A percentile compares a stretch with the other conserved stretches of the same genome.
These are phyloP conservation scores for Unio delphinus DNA, from an alignment of 2,888 invertebrate species.

Conservation along the genomic window DNA sequence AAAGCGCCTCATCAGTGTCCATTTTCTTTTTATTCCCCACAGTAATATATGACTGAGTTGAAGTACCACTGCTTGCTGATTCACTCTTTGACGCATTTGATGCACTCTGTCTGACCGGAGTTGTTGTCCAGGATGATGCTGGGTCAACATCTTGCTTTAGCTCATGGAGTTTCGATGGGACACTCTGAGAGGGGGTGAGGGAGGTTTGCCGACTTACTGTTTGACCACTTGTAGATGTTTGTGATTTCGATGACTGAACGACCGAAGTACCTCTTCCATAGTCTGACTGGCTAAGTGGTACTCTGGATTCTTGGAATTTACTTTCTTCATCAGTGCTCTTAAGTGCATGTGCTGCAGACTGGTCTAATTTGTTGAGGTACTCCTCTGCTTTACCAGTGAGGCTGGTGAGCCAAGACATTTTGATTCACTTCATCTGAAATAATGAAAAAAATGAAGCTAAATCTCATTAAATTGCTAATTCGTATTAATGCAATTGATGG, in stretches of 20 bases:
- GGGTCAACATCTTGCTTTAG: slow-evolving; percentile 20
- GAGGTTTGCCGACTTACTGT: not conserved
- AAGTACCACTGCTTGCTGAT: slow-evolving; percentile 11
- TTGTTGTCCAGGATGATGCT: slow-evolving; percentile 24
- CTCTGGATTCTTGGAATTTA: not conserved
- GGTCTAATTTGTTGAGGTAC: slow-evolving; percentile 82
- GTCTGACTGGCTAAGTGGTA: not conserved
- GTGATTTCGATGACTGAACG: no score
- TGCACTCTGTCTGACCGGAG: slow-evolving; percentile 26
- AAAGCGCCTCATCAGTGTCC: slow-evolving; percentile 71
- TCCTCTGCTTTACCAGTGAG: slow-evolving; percentile 83
- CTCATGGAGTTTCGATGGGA: slow-evolving; percentile 44
- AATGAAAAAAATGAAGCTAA: not conserved
- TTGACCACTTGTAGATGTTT: no score
- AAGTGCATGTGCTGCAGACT: slow-evolving; percentile 80
- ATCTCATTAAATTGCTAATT: no score
- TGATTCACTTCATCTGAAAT: slow-evolving; percentile 13
- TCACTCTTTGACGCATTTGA: slow-evolving; percentile 10
- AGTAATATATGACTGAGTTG: slow-evolving; percentile 18
- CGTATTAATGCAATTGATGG: no score
- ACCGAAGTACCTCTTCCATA: not conserved
- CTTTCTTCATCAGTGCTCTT: slow-evolving; percentile 38
- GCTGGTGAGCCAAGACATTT: slow-evolving; percentile 83
- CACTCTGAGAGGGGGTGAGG: slow-evolving; percentile 48
- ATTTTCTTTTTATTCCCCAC: slow-evolving; percentile 45